Evolutionary conservation across 2,113 vertebrate genomes (phyloP).

Genomic region (Corapipo altera): DNA sequence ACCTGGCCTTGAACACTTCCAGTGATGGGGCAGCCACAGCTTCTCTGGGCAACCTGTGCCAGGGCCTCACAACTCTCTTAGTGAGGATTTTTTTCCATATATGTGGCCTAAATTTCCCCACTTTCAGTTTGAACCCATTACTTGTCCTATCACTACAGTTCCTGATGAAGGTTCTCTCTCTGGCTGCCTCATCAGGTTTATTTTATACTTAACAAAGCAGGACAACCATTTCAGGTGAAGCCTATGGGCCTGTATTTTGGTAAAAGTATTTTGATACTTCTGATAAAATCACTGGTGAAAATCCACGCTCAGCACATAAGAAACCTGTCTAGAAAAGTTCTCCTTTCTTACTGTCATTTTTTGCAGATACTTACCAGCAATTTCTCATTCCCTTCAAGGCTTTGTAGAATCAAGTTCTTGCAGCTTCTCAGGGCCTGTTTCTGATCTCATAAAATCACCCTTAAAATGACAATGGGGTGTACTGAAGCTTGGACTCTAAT

Average conservation of each 20-base stretch:
- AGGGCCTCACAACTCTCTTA: background rate
- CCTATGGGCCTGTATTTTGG: background rate
- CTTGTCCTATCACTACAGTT: background rate
- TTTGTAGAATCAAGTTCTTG: background rate
- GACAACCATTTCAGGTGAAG: background rate
- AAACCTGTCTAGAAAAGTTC: background rate
- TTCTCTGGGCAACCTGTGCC: background rate
- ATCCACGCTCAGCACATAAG: background rate
- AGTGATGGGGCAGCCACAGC: background rate
- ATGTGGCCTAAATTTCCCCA: background rate
- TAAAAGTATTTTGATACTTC: background rate
- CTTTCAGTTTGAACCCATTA: background rate
- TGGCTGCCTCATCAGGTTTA: background rate
- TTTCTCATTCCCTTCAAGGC: background rate
- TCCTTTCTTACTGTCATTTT: background rate
- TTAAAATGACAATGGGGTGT: background rate
- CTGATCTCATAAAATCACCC: background rate
- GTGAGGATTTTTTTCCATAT: background rate
- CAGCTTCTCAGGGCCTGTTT: background rate
- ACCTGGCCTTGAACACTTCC: accelerated
- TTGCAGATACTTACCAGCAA: background rate
- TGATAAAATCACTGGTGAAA: background rate
- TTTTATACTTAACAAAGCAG: background rate
- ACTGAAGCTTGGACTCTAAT: background rate
- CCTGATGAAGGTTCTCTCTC: background rate